Evolutionary conservation across 2,113 vertebrate genomes (phyloP), one percentile per base, ranked within the genome.

Genomic region (Ascaphus truei): DNA sequence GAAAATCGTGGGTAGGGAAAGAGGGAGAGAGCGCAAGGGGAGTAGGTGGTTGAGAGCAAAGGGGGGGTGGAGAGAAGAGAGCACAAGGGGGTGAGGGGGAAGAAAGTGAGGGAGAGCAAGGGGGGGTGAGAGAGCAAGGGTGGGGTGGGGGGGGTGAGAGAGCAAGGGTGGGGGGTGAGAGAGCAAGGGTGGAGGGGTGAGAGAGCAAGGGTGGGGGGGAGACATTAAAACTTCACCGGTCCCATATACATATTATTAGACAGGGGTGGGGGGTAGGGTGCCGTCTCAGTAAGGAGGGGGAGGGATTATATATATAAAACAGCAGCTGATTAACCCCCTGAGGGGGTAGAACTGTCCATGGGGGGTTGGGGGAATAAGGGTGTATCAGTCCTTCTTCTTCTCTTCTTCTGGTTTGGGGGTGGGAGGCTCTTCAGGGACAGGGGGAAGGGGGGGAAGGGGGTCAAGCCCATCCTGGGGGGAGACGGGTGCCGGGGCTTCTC

Each of bases 301-400:
- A 47, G 45, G 57, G 45, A 20, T 71, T 71, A 41, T 61, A 71
- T 71, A 71, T 71, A 71, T 71, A 71, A 71, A 71, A 61, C 67
- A 71, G 67, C 67, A 71, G 67, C 67, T 25, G 57, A 60, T 71
- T 37, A 52, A 59, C 66, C 57, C 67, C 65, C 63, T 8, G 13
- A 6, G 43, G 67, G 61, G 45, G 33, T 12, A 57, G 34, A 34
- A 47, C 31, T 48, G 39, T 71, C 55, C 58, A 55, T 57, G 29
- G 51, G 58, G 72, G 1, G 1, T 26, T 25, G 16, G 53, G 75
- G 73, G 64, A 61, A 52, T 61, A 66, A 34, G 74, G 68, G 65
- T 41, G 7, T 52, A 61, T 90, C 92, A 97, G 88, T 97, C 93
- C 34, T 94, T 93, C 76, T 96, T 97, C 86, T 96, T 97, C 83